These are phyloP conservation scores for Timema cristinae DNA, from an alignment of 2,888 invertebrate genomes.

Conservation along the genomic window DNA sequence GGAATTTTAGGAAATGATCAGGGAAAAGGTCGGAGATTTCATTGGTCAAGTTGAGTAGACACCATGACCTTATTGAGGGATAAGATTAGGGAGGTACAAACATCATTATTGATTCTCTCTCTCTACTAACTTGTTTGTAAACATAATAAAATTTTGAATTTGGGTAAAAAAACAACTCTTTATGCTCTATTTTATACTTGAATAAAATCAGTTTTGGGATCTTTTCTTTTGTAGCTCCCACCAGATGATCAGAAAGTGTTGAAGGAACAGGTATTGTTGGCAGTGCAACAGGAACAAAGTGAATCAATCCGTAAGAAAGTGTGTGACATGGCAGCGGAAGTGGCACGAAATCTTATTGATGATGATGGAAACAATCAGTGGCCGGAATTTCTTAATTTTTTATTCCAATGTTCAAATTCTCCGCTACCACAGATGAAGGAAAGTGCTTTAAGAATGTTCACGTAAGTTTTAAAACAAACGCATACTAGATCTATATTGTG, in stretches of 20 bases:
- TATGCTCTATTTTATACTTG: neutral
- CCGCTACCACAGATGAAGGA: slow-evolving; percentile 81
- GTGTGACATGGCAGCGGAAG: slow-evolving; percentile 94
- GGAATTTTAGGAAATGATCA: too few relatives aligned
- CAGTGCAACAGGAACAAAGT: slow-evolving; percentile 78
- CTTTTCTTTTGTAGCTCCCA: slow-evolving; percentile 52
- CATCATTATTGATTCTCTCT: too few relatives aligned
- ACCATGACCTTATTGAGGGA: too few relatives aligned
- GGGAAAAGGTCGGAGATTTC: too few relatives aligned
- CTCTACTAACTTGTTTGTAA: too few relatives aligned
- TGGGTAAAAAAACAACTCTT: too few relatives aligned
- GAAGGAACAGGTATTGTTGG: slow-evolving; percentile 79
- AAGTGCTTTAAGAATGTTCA: slow-evolving; percentile 90
- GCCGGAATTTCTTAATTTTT: slow-evolving; percentile 93
- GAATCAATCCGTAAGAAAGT: slow-evolving; percentile 82
- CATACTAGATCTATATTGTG: neutral
- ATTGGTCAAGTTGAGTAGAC: too few relatives aligned
- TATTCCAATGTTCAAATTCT: slow-evolving; percentile 91
- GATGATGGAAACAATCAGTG: slow-evolving; percentile 95
- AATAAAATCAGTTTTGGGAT: slow-evolving; percentile 16
- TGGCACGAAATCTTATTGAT: slow-evolving; percentile 90
- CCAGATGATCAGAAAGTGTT: slow-evolving; percentile 79
- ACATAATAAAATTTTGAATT: too few relatives aligned
- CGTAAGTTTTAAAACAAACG: slow-evolving; percentile 52
- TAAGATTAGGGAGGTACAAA: too few relatives aligned